Base-by-base conservation (phyloP, 2,888 invertebrate genomes). In the Anthophora plumipes region DNA sequence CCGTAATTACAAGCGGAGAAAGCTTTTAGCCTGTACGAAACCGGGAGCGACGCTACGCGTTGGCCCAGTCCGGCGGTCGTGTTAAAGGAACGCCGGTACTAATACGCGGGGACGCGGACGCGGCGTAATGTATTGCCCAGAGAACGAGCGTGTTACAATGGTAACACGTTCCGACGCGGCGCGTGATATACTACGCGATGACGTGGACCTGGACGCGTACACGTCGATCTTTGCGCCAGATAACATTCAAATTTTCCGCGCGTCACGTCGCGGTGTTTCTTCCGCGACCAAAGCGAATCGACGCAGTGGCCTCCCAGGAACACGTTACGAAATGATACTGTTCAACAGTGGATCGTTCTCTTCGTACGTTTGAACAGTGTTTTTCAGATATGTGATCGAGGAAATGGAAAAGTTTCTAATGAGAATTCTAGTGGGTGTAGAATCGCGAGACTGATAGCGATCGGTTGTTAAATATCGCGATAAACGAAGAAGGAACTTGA, bases 1-100 rank as follows among this genome's bases (percentile, higher is more conserved):
- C 85, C 82, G 90, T 91, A 92, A 92, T 92, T 92, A 91, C 90
- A 82, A 89, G 88, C 85, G 85, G 87, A 86, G 88, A 91, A 92
- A 91, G 92, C 92, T 91, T 91, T 92, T 92, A 92, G 90, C 88
- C 85, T 75, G 80, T 81, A 80, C 77, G 85, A 82, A 83, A 81
- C 82, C 79, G 74, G 81, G 82, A 66, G 63, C 76, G 80, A 87
- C 80, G 79, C 69, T 55, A 71, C 59, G 17, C 48, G 43, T n/a
- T n/a, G n/a, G n/a, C n/a, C 25, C 63, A 46, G 77, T 75, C 72
- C 73, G 61, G 61, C 63, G 57, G 52, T 70, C 77, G 68, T 68
- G 85, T 74, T 85, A 67, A 85, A 85, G 85, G 80, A 80, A 82
- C 80, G 73, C n/a, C 68, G 85, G 4, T n/a, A 82, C 86, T 88